Percentiles rank a stretch among this genome's conserved stretches.
These are phyloP conservation scores for Phallusia fumigata DNA, from an alignment of 23 tunicate species.

Conservation along the genomic window DNA sequence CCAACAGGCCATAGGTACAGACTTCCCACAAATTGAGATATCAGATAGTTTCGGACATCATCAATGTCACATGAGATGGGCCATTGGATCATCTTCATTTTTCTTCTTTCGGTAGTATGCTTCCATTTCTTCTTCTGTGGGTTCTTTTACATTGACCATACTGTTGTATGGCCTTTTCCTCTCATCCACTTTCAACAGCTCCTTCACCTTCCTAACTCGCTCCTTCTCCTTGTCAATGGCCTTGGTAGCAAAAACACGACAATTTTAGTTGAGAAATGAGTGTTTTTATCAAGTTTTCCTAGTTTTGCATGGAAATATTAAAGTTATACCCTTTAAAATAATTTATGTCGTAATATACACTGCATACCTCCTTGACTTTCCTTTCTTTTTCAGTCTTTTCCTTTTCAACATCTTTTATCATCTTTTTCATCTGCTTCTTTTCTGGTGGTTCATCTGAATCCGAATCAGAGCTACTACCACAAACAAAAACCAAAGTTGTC, in stretches of 20 bases:
- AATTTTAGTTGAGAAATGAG: no score
- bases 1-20: no score
- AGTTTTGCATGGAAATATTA: no score
- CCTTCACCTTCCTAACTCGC: constrained; percentile 54
- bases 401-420: constrained; percentile 48
- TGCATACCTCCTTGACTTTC: constrained; percentile 36
- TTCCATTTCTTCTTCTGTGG: constrained; percentile 92
- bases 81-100: constrained; percentile 86
- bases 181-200: constrained; percentile 65
- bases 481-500: neutral
- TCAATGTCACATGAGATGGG: constrained; percentile 12
- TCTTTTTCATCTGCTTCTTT: constrained; percentile 49
- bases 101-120: constrained; percentile 72
- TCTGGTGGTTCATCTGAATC: constrained; percentile 73
- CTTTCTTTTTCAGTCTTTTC: constrained; percentile 43
- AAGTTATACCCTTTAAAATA: no score
- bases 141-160: constrained; percentile 68
- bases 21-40: no score
- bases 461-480: constrained; percentile 26
- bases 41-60: neutral
- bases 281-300: no score
- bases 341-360: no score
- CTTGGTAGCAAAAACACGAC: neutral
- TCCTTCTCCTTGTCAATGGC: constrained; percentile 60
- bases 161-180: constrained; percentile 88